These are phyloP conservation scores for Mycetomoellerius zeteki DNA, from an alignment of 1,140 invertebrate genomes.

Conservation along the genomic window DNA sequence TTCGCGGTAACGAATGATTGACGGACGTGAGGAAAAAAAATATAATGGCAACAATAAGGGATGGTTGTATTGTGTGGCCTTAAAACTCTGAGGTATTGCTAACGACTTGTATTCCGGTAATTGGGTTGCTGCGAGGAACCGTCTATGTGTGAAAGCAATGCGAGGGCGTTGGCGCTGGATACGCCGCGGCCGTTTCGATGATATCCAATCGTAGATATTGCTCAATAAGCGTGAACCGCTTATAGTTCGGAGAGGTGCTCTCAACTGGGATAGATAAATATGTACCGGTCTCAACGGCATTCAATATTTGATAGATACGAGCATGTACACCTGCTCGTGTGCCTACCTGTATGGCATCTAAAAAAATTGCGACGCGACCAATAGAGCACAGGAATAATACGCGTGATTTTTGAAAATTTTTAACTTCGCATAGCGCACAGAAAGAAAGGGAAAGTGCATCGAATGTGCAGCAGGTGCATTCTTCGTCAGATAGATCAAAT, in stretches of 20 bases:
- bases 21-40: neutral
- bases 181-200: neutral
- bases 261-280: constrained; percentile 25
- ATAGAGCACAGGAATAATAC: neutral
- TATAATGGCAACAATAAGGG: neutral
- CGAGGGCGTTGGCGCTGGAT: constrained; percentile 57
- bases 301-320: constrained; percentile 32
- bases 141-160: constrained; percentile 66
- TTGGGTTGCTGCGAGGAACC: constrained; percentile 63
- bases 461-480: constrained; percentile 26
- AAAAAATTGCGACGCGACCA: constrained; percentile 40
- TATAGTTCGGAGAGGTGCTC: constrained; percentile 24
- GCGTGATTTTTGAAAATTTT: constrained; percentile 36
- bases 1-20: constrained; percentile 23
- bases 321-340: constrained; percentile 18
- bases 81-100: constrained; percentile 69
- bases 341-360: neutral
- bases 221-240: constrained; percentile 72
- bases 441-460: neutral
- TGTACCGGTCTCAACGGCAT: constrained; percentile 23
- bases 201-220: constrained; percentile 68
- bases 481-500: constrained; percentile 1
- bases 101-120: constrained; percentile 74
- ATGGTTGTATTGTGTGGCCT: constrained; percentile 33
- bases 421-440: neutral